A percentile compares a stretch with the other conserved stretches of the same genome.
phyloP scores from a whole-genome alignment of 1,140 invertebrate genomes.

The Protaetia brevitarsis region DNA sequence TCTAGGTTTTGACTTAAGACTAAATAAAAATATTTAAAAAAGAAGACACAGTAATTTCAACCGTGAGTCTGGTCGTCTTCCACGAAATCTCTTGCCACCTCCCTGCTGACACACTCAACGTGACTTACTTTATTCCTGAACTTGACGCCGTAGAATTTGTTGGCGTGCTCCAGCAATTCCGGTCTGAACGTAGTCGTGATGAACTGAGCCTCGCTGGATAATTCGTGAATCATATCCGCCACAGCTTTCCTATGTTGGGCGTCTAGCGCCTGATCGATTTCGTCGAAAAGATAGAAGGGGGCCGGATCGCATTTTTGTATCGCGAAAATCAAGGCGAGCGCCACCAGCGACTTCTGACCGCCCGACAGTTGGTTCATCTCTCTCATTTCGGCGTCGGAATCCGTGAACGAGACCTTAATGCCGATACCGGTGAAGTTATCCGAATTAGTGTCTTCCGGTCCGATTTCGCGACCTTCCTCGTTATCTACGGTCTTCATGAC shows the following conservation, averaged over 20 bases:
- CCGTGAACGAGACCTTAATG: slow-evolving; percentile 84
- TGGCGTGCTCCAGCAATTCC: slow-evolving; percentile 93
- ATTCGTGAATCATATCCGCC: slow-evolving; percentile 98
- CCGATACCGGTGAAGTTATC: slow-evolving; percentile 64
- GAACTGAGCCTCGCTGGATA: slow-evolving; percentile 94
- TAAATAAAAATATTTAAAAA: background rate
- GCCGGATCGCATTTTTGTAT: slow-evolving; percentile 99
- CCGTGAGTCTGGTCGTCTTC: slow-evolving; percentile 94
- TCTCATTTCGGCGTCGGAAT: slow-evolving; percentile 90
- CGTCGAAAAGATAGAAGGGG: slow-evolving; percentile 99
- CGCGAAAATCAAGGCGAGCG: slow-evolving; percentile 95
- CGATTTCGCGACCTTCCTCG: slow-evolving; percentile 62
- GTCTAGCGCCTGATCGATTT: slow-evolving; percentile 98
- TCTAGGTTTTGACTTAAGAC: too few species aligned
- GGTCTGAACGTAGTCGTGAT: slow-evolving; percentile 99
- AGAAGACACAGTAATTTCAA: slow-evolving; percentile 50
- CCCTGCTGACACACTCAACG: slow-evolving; percentile 82
- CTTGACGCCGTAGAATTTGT: slow-evolving; percentile 99
- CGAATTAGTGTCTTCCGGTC: slow-evolving; percentile 64
- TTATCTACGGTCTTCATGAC: slow-evolving; percentile 78
- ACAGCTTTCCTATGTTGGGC: slow-evolving; percentile 96
- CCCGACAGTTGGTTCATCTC: slow-evolving; percentile 99
- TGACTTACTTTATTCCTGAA: slow-evolving; percentile 97
- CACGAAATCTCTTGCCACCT: slow-evolving; percentile 97
- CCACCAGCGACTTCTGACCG: slow-evolving; percentile 98